A percentile compares a stretch with the other conserved stretches of the same genome.
Conservation (phyloP, 2,113 vertebrate species). For the Nannobrachium achirus region DNA sequence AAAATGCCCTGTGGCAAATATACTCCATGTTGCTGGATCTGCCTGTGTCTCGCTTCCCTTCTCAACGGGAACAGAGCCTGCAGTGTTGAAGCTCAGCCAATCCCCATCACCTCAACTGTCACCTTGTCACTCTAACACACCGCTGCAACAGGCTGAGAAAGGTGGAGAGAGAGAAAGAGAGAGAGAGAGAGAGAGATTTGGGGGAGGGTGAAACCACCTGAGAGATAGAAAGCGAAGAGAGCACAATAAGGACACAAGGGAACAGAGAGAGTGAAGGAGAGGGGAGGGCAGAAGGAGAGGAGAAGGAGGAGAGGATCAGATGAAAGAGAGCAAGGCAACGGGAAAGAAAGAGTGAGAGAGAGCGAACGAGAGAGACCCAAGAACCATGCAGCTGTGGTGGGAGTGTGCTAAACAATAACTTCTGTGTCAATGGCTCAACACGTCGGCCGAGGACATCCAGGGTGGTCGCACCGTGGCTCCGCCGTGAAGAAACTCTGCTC, state of each 20-base stretch:
- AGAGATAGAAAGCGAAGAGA: not conserved
- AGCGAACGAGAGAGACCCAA: constrained; percentile 23
- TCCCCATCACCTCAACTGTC: constrained; percentile 48
- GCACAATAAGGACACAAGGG: not conserved
- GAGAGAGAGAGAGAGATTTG: not conserved
- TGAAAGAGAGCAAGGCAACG: constrained; percentile 13
- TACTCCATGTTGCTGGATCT: too few species aligned
- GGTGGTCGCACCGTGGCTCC: constrained; percentile 31
- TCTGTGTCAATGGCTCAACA: constrained; percentile 66
- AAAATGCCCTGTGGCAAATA: constrained; percentile 8
- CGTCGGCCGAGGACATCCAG: constrained; percentile 49
- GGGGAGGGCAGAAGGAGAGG: not conserved
- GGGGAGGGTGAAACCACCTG: constrained; percentile 1
- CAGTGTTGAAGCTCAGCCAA: constrained; percentile 64
- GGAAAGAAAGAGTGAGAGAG: constrained; percentile 19
- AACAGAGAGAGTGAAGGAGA: not conserved
- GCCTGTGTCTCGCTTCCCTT: constrained; percentile 4
- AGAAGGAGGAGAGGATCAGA: constrained; percentile 13
- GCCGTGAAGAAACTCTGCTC: constrained; percentile 12
- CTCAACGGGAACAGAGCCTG: constrained; percentile 22
- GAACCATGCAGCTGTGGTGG: constrained; percentile 68
- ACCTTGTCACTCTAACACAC: constrained; percentile 43
- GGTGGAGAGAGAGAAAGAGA: constrained; percentile 15
- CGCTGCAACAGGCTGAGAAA: constrained; percentile 40
- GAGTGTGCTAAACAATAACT: constrained; percentile 64